phyloP scores from a whole-genome alignment of 2,113 vertebrate genomes.

The Osmerus mordax region DNA sequence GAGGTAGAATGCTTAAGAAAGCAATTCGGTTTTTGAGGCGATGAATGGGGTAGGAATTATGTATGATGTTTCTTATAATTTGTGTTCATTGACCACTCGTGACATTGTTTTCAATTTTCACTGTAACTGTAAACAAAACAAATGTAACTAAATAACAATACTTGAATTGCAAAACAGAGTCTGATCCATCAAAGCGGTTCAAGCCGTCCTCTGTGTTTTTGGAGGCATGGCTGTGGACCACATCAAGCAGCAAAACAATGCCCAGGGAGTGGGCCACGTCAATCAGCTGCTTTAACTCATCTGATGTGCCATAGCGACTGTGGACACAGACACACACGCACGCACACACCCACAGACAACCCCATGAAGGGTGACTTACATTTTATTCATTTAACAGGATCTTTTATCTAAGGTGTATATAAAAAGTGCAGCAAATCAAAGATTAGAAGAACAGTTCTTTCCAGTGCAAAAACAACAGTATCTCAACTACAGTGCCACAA shows the following conservation, averaged over 20 bases:
- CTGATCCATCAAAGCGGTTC: conserved; percentile 90
- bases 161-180: conserved; percentile 56
- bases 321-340: conserved; percentile 8
- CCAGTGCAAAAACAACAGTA: too few relatives aligned
- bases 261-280: conserved; percentile 93
- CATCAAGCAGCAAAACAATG: conserved; percentile 87
- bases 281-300: conserved; percentile 90
- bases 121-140: too few relatives aligned
- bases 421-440: neutral
- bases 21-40: too few relatives aligned
- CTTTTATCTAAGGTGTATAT: neutral
- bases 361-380: neutral
- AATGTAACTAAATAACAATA: too few relatives aligned
- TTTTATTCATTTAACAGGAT: neutral
- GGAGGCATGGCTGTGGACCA: conserved; percentile 96
- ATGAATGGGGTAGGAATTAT: too few relatives aligned
- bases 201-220: conserved; percentile 93
- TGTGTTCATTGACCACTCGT: too few relatives aligned
- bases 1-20: too few relatives aligned
- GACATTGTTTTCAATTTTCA: too few relatives aligned
- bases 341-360: conserved; percentile 2
- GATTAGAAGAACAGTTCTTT: too few relatives aligned
- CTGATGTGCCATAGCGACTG: conserved; percentile 91
- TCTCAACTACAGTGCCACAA: too few relatives aligned
- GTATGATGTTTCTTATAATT: too few relatives aligned